Conservation (phyloP, 2,888 invertebrate species). For the Hirtodrosophila confusa region DNA sequence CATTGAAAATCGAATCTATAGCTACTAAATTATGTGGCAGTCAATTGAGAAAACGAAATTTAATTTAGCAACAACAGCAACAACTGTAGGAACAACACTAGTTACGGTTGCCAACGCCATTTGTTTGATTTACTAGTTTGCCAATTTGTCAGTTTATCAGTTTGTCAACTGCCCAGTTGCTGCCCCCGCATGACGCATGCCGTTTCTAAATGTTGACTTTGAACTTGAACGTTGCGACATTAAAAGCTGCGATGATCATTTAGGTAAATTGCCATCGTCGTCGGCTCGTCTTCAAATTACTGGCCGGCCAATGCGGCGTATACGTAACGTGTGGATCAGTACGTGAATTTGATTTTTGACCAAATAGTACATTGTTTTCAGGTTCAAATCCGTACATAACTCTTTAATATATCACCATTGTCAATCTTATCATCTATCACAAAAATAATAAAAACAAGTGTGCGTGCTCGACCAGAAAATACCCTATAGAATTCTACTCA, state of each 20-base stretch:
- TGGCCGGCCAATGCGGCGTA: conserved; percentile 12
- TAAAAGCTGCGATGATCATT: conserved; percentile 4
- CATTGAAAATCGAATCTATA: conserved; percentile 38
- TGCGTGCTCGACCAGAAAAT: no score
- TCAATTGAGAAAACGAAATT: conserved; percentile 24
- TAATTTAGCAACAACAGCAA: conserved; percentile 11
- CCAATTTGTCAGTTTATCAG: conserved; percentile 13
- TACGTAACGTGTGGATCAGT: conserved; percentile 8
- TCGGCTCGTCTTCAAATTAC: conserved; percentile 8
- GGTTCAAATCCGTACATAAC: background rate
- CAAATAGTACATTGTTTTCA: background rate
- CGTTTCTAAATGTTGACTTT: conserved; percentile 42
- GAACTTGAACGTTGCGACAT: conserved; percentile 46
- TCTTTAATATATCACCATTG: background rate
- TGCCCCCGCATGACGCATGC: conserved; percentile 2
- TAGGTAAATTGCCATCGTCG: conserved; percentile 20
- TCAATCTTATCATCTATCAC: background rate
- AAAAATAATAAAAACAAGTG: background rate
- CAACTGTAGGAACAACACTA: no score
- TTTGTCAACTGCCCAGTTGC: conserved; percentile 3
- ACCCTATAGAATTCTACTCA: no score
- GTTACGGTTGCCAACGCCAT: background rate
- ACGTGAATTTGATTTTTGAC: background rate
- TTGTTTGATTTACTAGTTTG: conserved; percentile 25
- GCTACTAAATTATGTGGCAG: conserved; percentile 38